A percentile compares a stretch with the other conserved stretches of the same genome.
Conservation (phyloP, 2,797 vertebrate species). For the Harpagifer antarcticus region DNA sequence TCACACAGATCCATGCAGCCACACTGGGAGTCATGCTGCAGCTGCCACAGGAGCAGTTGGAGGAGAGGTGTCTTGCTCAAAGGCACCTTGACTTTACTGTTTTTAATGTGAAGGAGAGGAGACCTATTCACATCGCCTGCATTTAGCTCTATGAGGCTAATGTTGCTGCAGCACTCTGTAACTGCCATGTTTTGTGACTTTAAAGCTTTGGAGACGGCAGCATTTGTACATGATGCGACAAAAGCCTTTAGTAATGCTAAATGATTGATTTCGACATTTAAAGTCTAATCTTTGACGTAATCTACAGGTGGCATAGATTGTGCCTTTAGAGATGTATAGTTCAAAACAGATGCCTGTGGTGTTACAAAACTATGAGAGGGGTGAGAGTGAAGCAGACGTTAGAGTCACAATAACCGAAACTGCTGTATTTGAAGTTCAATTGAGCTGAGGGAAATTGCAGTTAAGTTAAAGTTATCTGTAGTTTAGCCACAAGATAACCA, state of each 20-base stretch:
- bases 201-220: background rate
- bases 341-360: background rate
- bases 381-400: background rate
- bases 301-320: background rate
- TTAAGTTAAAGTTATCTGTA: background rate
- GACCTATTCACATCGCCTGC: constrained; percentile 23
- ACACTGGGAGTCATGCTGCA: constrained; percentile 48
- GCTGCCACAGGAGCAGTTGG: constrained; percentile 43
- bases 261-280: background rate
- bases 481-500: background rate
- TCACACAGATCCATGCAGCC: constrained; percentile 34
- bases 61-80: constrained; percentile 66
- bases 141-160: constrained; percentile 19
- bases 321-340: background rate
- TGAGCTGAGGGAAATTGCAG: background rate
- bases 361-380: background rate
- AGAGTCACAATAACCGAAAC: background rate
- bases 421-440: background rate
- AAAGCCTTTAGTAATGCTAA: background rate
- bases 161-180: constrained; percentile 6
- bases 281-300: background rate
- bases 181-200: constrained; percentile 29
- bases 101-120: constrained; percentile 6
- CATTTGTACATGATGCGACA: background rate
- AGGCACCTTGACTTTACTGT: constrained; percentile 57